Evolutionary conservation across 2,797 vertebrate genomes (phyloP).

Genomic region (Anabas testudineus): DNA sequence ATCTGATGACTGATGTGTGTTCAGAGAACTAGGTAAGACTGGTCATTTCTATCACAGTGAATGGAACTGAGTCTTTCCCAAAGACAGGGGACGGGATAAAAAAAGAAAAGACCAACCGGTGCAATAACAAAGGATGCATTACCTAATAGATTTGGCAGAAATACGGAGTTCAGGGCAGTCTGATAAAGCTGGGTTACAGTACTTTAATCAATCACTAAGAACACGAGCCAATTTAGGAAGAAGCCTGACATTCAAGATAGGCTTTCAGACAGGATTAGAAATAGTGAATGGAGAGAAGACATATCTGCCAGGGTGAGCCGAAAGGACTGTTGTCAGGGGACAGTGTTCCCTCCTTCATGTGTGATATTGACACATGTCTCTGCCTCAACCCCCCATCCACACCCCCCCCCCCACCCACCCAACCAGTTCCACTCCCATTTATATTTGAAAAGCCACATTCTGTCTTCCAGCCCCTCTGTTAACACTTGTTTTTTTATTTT

Average conservation of each 20-base stretch:
- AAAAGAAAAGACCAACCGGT: conserved; percentile 53
- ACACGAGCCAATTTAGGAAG: conserved; percentile 84
- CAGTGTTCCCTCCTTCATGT: conserved; percentile 64
- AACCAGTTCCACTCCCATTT: neutral
- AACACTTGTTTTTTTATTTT: conserved; percentile 12
- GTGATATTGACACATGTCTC: conserved; percentile 72
- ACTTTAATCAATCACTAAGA: conserved; percentile 88
- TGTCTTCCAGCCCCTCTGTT: conserved; percentile 47
- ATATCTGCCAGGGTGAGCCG: conserved; percentile 68
- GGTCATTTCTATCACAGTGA: conserved; percentile 48
- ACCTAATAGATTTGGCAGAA: conserved; percentile 88
- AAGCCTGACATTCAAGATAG: conserved; percentile 84
- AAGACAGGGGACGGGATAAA: conserved; percentile 41
- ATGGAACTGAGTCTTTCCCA: conserved; percentile 64
- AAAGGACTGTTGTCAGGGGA: conserved; percentile 73
- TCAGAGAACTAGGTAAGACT: conserved; percentile 38
- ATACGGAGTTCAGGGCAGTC: conserved; percentile 76
- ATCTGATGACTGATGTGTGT: conserved; percentile 39
- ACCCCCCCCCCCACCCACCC: conserved; percentile 7
- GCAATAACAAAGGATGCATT: conserved; percentile 86
- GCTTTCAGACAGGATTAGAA: conserved; percentile 87
- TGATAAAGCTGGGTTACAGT: conserved; percentile 85
- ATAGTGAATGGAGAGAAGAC: conserved; percentile 78
- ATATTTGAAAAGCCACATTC: conserved; percentile 53
- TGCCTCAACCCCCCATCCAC: conserved; percentile 12